Base-by-base conservation (phyloP, 64 coral and sea anemone species). In the Orbicella faveolata region DNA sequence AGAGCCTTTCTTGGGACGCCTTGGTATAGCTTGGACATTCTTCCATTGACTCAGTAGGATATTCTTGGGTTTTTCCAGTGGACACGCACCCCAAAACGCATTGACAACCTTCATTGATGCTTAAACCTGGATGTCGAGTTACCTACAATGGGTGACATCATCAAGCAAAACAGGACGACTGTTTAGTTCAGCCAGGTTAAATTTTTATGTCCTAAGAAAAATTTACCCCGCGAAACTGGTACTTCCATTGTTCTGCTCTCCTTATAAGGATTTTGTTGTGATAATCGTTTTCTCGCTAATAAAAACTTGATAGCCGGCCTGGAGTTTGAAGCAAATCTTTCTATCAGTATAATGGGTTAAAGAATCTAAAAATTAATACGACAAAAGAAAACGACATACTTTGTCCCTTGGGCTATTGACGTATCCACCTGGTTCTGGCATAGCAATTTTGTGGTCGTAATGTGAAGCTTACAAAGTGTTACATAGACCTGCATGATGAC, bases 131-230 rank as follows among this genome's bases (percentile, higher is more conserved):
- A 48, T 13, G 61, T 84, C 48, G 62, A 84, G 81, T 84, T 84
- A 67, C 65, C 63, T 85, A 72, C 63, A 85, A 85, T 72, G 63
- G 82, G 82, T 85, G 82, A 85, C 82, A 85, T 85, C 82, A 85
- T 85, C 82, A 21, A 72, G 39, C 17, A 65, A 85, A 85, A 85
- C 63, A 85, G 26, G 65, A 73, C 7, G 34, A 41, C 61, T 4
- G 15, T 67, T 85, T 70, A 72, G 41, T 72, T 72, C 35, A 25
- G 62, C 44, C 39, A 52, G 41, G 65, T 85, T 72, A 85, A 85
- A 69, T 52, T 85, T 73, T 85, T 72, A 85, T 72, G 23, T 20
- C 37, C 10, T 30, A 52, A 85, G 63, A 37, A 72, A 72, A 73
- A 85, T 52, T 70, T 72, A 72, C 30, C 19, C 34, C 21, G 35